Percentiles rank a stretch among this genome's conserved stretches.
Conservation (phyloP, 2,888 invertebrate genomes). For the Aphodius granarius region DNA sequence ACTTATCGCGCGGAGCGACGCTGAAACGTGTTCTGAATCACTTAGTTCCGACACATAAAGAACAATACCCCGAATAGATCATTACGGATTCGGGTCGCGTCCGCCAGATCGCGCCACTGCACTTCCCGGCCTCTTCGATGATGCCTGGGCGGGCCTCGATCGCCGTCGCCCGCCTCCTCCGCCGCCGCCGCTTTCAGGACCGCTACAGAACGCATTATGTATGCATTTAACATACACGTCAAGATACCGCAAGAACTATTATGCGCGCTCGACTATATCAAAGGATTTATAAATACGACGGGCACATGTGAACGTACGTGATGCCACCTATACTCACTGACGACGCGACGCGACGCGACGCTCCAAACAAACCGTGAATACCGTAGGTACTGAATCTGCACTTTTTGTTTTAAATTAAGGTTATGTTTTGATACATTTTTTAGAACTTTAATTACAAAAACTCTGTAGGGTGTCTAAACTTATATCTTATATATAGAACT, state of each 20-base stretch:
- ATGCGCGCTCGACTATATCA: conserved; percentile 20
- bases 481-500: neutral
- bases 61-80: conserved; percentile 49
- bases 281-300: conserved; percentile 21
- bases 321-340: neutral
- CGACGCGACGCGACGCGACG: too few species aligned
- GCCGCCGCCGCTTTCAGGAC: conserved; percentile 1
- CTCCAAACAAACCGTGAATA: neutral
- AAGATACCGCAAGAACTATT: conserved; percentile 27
- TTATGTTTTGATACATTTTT: too few species aligned
- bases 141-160: conserved; percentile 21
- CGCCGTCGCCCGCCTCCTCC: conserved; percentile 6
- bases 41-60: conserved; percentile 49
- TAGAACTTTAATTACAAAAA: too few species aligned
- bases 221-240: conserved; percentile 27
- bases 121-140: conserved; percentile 33
- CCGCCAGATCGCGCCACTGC: conserved; percentile 34
- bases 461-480: too few species aligned
- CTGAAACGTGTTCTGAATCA: conserved; percentile 48
- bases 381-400: neutral
- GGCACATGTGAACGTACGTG: neutral
- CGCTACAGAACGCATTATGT: conserved; percentile 20
- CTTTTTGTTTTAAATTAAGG: too few species aligned
- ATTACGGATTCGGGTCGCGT: conserved; percentile 48
- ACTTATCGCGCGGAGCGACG: conserved; percentile 39